Evolutionary conservation across 2,797 vertebrate species (phyloP).

Genomic region (Chanos chanos): DNA sequence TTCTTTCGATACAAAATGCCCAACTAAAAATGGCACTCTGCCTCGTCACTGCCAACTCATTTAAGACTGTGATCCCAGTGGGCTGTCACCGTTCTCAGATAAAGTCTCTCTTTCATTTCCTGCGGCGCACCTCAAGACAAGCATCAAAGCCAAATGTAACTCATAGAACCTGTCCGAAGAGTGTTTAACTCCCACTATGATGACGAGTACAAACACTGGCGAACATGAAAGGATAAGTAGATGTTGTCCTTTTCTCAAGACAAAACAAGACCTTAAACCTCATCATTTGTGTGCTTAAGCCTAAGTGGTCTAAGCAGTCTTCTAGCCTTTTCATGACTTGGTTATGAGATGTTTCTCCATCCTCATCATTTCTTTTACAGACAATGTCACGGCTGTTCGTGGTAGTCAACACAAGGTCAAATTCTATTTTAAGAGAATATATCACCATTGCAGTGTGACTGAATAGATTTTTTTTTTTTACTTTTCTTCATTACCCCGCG

Average conservation of each 20-base stretch:
- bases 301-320: too few species aligned
- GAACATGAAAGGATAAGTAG: not conserved
- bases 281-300: too few species aligned
- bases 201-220: not conserved
- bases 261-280: too few species aligned
- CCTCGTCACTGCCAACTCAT: not conserved
- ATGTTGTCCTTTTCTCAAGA: not conserved
- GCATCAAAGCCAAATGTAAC: constrained; percentile 24
- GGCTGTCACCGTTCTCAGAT: constrained; percentile 24
- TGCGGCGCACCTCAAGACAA: constrained; percentile 26
- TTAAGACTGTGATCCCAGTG: not conserved
- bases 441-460: not conserved
- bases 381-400: too few species aligned
- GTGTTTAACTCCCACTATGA: constrained; percentile 4
- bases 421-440: too few species aligned
- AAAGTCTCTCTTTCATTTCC: constrained; percentile 45
- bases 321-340: too few species aligned
- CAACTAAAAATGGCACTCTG: too few species aligned
- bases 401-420: too few species aligned
- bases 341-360: too few species aligned
- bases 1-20: too few species aligned
- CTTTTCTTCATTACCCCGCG: not conserved
- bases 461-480: not conserved
- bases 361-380: too few species aligned
- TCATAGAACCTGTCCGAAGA: constrained; percentile 21